These are phyloP conservation scores for Cyrtonyx montezumae DNA, from an alignment of 2,113 vertebrate genomes.

Conservation along the genomic window DNA sequence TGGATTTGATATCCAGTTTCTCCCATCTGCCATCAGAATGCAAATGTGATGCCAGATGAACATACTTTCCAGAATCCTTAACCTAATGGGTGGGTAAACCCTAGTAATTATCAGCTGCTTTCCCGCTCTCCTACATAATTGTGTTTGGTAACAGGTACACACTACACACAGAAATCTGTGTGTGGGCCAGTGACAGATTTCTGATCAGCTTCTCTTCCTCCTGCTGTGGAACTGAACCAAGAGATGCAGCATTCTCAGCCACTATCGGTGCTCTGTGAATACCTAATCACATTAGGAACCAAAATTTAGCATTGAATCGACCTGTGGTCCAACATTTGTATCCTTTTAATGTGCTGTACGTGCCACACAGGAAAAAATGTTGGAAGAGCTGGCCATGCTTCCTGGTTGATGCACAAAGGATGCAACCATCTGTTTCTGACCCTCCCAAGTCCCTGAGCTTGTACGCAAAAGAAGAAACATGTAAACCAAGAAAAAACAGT, in stretches of 20 bases:
- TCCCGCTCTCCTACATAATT: not conserved
- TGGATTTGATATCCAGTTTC: constrained; percentile 13
- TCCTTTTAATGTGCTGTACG: accelerated
- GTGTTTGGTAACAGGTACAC: not conserved
- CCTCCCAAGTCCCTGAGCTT: not conserved
- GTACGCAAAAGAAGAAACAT: not conserved
- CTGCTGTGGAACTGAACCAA: not conserved
- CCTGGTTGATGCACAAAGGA: not conserved
- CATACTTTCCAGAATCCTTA: constrained; percentile 53
- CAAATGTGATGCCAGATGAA: constrained; percentile 31
- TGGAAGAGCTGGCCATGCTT: not conserved
- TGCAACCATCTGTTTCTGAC: not conserved
- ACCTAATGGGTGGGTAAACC: constrained; percentile 53
- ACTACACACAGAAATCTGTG: not conserved
- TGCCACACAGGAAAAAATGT: not conserved
- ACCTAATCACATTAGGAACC: not conserved
- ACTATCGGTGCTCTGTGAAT: not conserved
- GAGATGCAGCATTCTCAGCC: accelerated
- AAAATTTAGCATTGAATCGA: not conserved
- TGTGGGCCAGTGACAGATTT: not conserved
- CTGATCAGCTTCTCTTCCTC: not conserved
- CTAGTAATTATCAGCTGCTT: constrained; percentile 37
- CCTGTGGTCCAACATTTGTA: accelerated
- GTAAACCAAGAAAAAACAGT: not conserved
- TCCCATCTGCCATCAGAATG: constrained; percentile 8